Evolutionary conservation across 2,797 vertebrate genomes (phyloP), one percentile per base, ranked within the genome.

Genomic region (Spheniscus humboldti): DNA sequence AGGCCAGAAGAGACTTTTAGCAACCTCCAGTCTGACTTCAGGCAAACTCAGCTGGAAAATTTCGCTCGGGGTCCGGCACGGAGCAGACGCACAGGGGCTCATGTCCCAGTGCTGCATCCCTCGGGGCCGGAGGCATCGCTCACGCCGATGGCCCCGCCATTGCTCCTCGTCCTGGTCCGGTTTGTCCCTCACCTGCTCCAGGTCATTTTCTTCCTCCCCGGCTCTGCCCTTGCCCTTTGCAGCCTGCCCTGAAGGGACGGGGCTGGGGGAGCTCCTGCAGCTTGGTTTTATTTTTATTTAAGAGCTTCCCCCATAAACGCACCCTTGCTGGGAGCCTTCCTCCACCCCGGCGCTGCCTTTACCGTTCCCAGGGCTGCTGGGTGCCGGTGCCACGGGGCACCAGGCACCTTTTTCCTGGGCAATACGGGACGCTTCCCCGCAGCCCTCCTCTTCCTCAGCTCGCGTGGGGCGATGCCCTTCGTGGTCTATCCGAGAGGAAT

Each of bases 391-490:
- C 8, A 1, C 2, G 1, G 23, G 59, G 41, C 47, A 15, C 5
- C 3, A 1, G 50, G 37, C 12, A 17, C 35, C 31, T 30, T 79
- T 31, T 43, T 59, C 31, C 41, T 0, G 2, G 17, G 37, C 19
- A 7, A 41, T 11, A 4, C 1, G 0, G 57, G 80, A 18, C 2
- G 1, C 64, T 73, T 79, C 30, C 60, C 56, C 0, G 0, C 3
- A 6, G 33, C 82, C 56, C 24, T 93, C 33, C 79, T 86, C 88
- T 48, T 77, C 83, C 79, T 94, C 75, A 0, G 23, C 53, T 28
- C 2, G 0, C 1, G 0, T 15, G 5, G 39, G 13, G 10, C 4
- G 0, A 6, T 30, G 55, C n/a, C 37, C 43, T 45, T 4, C 2
- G 0, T 11, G 30, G 47, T 66, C 10, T 22, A 0, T 39, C 68